A percentile compares a stretch with the other conserved stretches of the same genome.
phyloP scores from a whole-genome alignment of 2,113 vertebrate genomes.

The Cisticola juncidis region DNA sequence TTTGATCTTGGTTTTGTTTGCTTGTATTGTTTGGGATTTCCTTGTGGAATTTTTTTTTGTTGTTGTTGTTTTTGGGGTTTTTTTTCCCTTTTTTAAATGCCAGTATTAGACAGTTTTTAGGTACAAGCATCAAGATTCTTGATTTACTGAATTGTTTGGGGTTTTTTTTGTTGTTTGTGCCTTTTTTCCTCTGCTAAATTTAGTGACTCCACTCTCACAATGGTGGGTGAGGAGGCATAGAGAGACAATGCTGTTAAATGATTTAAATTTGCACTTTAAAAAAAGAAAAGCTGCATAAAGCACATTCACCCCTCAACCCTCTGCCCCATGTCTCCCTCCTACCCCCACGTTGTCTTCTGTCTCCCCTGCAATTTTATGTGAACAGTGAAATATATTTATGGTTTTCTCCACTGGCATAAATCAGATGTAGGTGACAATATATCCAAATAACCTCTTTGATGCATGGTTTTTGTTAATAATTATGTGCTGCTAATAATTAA shows the following conservation, averaged over 20 bases:
- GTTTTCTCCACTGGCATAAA: slow-evolving; percentile 31
- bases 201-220: not conserved
- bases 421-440: slow-evolving; percentile 57
- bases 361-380: not conserved
- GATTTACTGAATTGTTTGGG: not conserved
- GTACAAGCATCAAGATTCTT: not conserved
- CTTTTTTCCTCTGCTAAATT: not conserved
- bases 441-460: slow-evolving; percentile 61
- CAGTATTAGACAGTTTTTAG: not conserved
- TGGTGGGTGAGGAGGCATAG: not conserved
- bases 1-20: not conserved
- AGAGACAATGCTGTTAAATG: not conserved
- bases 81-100: not conserved
- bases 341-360: not conserved
- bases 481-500: slow-evolving; percentile 68
- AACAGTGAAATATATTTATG: slow-evolving; percentile 2
- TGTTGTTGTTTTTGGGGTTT: no score
- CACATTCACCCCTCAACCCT: not conserved
- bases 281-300: not conserved
- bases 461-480: slow-evolving; percentile 64
- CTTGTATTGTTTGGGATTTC: not conserved
- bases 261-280: not conserved
- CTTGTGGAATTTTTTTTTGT: not conserved
- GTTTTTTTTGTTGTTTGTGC: not conserved
- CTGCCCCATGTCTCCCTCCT: not conserved